These are phyloP conservation scores for Coecobrya sp. DNA, from an alignment of 2,888 invertebrate species.

Conservation along the genomic window DNA sequence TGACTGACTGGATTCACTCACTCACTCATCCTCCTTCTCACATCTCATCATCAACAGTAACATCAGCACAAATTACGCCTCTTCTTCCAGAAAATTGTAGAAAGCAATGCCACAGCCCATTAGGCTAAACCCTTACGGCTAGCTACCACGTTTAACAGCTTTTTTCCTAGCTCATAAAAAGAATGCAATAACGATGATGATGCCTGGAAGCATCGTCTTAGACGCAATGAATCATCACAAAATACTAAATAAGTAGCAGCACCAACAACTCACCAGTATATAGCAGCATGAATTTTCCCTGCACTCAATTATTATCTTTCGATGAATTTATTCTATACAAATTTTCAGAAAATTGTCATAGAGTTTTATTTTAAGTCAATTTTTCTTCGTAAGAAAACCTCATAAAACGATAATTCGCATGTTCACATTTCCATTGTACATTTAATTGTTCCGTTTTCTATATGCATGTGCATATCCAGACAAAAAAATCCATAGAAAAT, in stretches of 20 bases:
- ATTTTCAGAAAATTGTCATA: background rate
- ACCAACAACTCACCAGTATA: background rate
- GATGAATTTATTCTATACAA: background rate
- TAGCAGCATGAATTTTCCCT: background rate
- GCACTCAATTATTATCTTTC: no score
- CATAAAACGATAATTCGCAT: no score
- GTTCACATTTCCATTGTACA: no score
- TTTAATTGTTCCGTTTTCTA: no score
- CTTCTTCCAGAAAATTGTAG: slow-evolving; percentile 75
- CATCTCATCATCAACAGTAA: slow-evolving; percentile 37
- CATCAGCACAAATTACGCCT: slow-evolving; percentile 74
- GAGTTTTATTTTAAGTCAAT: background rate
- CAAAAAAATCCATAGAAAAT: no score
- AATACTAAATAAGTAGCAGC: slow-evolving; percentile 25
- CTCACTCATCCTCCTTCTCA: slow-evolving; percentile 37
- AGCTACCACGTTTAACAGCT: slow-evolving; percentile 80
- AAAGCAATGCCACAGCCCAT: slow-evolving; percentile 78
- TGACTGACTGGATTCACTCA: slow-evolving; percentile 75
- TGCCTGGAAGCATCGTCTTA: slow-evolving; percentile 66
- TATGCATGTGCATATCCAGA: no score
- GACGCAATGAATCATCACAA: slow-evolving; percentile 78
- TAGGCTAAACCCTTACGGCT: slow-evolving; percentile 78
- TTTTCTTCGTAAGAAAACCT: no score
- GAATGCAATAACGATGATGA: slow-evolving; percentile 67
- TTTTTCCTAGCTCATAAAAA: slow-evolving; percentile 49